Evolutionary conservation across 92 coral and sea anemone genomes (phyloP), one percentile per base, ranked within the genome.

Genomic region (Epizoanthus ramosus): DNA sequence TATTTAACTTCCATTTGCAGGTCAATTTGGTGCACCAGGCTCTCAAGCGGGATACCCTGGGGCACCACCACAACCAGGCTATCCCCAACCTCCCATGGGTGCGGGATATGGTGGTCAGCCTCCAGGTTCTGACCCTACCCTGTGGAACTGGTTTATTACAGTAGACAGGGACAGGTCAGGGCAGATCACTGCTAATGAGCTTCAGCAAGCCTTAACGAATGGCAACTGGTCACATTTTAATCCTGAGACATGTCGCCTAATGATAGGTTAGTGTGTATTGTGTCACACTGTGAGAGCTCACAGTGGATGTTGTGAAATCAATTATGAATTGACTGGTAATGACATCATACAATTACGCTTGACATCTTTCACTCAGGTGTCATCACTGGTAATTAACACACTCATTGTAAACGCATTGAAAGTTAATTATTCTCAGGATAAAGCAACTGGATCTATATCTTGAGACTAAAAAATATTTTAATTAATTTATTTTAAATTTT

Each of bases 171-270:
- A 96, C 75, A 83, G 89, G 41, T 96, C 99, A 33, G 99, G 99
- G 12, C 88, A 92, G 45, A 96, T 96, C 14, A 88, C 99, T 23
- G 98, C 97, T 59, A 82, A 90, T 71, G 99, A 93, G 52, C 87
- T 94, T 21, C 95, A 94, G 43, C 99, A 94, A 74, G 99, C 99
- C 14, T 73, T 96, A 9, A 86, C 91, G 41, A 96, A 96, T 89
- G 98, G 98, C 35, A 96, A 96, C 87, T 96, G 99, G 99, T 88
- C 99, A 3, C 98, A 94, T 19, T 96, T 94, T 47, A 96, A 96
- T 72, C 73, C 89, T 7, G 99, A 96, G 84, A 96, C 99, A 16
- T 96, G 99, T 81, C 89, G 99, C 23, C 90, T 96, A 33, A 96
- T 96, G 99, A 94, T 96, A 80, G 94, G 99, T 96, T 57, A 52